Evolutionary conservation across 2,797 vertebrate species (phyloP).

Genomic region (Luscinia megarhynchos): DNA sequence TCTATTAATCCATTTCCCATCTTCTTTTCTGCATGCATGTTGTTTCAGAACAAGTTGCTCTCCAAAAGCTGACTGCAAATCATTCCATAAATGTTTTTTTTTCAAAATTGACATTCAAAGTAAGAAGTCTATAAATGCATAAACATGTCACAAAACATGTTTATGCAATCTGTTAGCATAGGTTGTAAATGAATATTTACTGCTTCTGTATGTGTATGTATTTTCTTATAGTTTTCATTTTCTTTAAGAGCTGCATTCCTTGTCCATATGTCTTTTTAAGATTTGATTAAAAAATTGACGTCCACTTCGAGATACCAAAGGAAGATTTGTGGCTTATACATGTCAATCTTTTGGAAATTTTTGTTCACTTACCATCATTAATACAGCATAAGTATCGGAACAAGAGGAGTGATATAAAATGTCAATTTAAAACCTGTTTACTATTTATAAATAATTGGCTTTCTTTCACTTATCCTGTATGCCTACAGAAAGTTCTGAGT

Average conservation of each 20-base stretch:
- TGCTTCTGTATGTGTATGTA: neutral
- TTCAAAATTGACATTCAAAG: neutral
- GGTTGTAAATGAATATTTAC: neutral
- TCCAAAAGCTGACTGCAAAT: neutral
- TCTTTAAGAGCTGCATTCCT: neutral
- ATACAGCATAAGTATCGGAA: neutral
- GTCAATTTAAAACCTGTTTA: neutral
- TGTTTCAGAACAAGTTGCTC: neutral
- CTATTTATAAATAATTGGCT: neutral
- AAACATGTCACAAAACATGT: neutral
- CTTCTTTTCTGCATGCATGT: neutral
- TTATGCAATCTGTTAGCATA: neutral
- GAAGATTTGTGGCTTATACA: neutral
- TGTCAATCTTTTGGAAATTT: neutral
- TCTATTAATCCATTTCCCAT: neutral
- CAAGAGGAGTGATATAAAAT: neutral
- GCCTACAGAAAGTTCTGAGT: neutral
- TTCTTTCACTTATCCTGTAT: neutral
- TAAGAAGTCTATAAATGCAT: neutral
- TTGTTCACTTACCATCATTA: neutral
- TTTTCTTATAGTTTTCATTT: neutral
- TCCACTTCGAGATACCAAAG: neutral
- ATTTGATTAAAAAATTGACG: neutral
- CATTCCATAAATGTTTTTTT: neutral
- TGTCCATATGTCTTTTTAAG: neutral